A percentile compares a stretch with the other conserved stretches of the same genome.
Evolutionary conservation across 2,888 invertebrate genomes (phyloP).

Genomic region (Bunonema sp.): DNA sequence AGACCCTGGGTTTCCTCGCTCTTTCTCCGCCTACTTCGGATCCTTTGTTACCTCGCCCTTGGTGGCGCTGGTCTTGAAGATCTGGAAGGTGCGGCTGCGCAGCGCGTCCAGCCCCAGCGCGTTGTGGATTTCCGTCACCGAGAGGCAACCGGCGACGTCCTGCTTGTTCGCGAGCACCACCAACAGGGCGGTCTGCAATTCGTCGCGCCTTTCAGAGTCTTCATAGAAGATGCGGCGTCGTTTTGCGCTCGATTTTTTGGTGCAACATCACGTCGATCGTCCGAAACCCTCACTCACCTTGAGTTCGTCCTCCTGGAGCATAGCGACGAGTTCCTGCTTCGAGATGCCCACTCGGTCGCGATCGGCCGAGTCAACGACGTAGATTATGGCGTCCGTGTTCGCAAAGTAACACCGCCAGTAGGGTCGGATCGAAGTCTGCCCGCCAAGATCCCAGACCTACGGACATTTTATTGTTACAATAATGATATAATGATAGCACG

Average conservation of each 20-base stretch:
- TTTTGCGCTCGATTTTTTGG: too few relatives aligned
- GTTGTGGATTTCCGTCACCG: slow-evolving; percentile 83
- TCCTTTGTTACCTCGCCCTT: too few relatives aligned
- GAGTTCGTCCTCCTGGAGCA: slow-evolving; percentile 66
- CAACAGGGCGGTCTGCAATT: slow-evolving; percentile 74
- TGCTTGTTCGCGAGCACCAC: slow-evolving; percentile 97
- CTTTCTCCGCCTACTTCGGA: too few relatives aligned
- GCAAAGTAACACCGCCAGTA: slow-evolving; percentile 99
- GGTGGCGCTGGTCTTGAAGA: slow-evolving; percentile 66
- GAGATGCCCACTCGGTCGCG: slow-evolving; percentile 95
- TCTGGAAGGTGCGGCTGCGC: slow-evolving; percentile 80
- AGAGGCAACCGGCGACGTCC: slow-evolving; percentile 92
- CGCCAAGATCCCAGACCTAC: slow-evolving; percentile 82
- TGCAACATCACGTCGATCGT: too few relatives aligned
- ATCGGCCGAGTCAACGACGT: slow-evolving; percentile 88
- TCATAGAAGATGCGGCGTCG: too few relatives aligned
- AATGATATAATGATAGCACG: background rate
- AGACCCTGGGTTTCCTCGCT: too few relatives aligned
- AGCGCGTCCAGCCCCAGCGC: slow-evolving; percentile 81
- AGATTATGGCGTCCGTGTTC: slow-evolving; percentile 98
- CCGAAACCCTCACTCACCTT: too few relatives aligned
- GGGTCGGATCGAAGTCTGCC: slow-evolving; percentile 86
- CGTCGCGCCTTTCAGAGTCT: too few relatives aligned
- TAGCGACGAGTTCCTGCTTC: slow-evolving; percentile 58
- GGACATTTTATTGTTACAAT: background rate